phyloP scores from a whole-genome alignment of 2,888 invertebrate species.

The Synergus itoensis region DNA sequence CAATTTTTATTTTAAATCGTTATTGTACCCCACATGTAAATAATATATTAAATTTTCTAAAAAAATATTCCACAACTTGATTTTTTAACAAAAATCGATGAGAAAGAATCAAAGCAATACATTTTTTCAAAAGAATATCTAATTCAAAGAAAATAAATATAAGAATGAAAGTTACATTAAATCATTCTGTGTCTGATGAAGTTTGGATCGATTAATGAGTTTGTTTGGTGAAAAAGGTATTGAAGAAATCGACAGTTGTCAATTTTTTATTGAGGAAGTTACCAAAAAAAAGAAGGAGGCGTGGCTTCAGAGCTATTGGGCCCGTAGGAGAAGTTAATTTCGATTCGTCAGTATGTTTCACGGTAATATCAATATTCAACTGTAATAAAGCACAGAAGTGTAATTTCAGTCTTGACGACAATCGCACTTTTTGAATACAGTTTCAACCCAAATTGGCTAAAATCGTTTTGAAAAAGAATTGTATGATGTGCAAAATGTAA shows the following conservation, averaged over 20 bases:
- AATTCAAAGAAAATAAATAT: neutral
- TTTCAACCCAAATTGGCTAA: neutral
- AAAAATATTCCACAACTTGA: neutral
- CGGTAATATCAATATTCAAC: constrained; percentile 33
- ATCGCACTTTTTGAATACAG: constrained; percentile 20
- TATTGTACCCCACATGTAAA: neutral
- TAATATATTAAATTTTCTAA: neutral
- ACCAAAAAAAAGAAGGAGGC: constrained; percentile 24
- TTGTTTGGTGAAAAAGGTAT: constrained; percentile 32
- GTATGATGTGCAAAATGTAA: neutral
- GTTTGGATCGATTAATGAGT: constrained; percentile 32
- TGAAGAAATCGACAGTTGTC: constrained; percentile 33
- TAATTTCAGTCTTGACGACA: neutral
- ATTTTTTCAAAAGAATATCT: too few relatives aligned
- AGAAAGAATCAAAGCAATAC: neutral
- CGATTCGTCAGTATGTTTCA: constrained; percentile 11
- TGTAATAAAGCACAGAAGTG: constrained; percentile 18
- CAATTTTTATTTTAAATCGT: neutral
- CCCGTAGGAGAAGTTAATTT: constrained; percentile 20
- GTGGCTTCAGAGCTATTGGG: constrained; percentile 7
- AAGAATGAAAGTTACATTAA: neutral
- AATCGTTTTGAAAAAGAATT: neutral
- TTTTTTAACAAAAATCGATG: neutral
- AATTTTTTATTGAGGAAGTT: constrained; percentile 34
- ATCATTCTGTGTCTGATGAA: neutral